Percentiles rank a stretch among this genome's conserved stretches.
Conservation (phyloP, 2,113 vertebrate genomes). For the Tringa solitaria region DNA sequence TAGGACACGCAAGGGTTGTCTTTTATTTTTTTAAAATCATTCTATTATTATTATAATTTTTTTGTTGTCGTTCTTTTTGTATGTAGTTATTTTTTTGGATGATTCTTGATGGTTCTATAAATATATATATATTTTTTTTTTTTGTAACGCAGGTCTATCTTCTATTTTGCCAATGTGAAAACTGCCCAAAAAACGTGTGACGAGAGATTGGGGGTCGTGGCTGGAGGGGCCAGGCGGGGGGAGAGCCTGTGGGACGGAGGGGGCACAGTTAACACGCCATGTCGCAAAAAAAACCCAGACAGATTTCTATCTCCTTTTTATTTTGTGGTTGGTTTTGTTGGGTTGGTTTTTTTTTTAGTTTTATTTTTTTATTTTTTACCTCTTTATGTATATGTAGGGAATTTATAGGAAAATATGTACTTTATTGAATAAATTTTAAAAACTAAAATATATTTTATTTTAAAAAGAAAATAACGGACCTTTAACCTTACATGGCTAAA, state of each 20-base stretch:
- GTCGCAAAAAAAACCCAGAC: not conserved
- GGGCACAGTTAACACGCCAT: not conserved
- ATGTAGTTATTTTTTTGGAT: not conserved
- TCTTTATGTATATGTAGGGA: slow-evolving; percentile 91
- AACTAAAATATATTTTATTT: slow-evolving; percentile 97
- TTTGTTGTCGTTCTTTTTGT: not conserved
- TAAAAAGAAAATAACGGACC: slow-evolving; percentile 89
- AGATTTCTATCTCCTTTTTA: slow-evolving; percentile 31
- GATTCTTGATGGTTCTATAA: not conserved
- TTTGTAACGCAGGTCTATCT: not conserved
- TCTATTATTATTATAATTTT: slow-evolving; percentile 41
- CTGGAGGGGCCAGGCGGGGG: not conserved
- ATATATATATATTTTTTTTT: not conserved
- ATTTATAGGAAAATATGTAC: slow-evolving; percentile 97
- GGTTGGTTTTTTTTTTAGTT: not conserved
- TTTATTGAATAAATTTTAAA: slow-evolving; percentile 84
- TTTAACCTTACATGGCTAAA: slow-evolving; percentile 90
- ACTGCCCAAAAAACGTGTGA: not conserved
- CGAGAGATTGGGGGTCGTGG: not conserved
- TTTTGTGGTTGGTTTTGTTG: slow-evolving; percentile 23
- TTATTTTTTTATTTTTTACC: slow-evolving; percentile 82
- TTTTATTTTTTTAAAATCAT: slow-evolving; percentile 51
- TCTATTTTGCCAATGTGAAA: slow-evolving; percentile 50
- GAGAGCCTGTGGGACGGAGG: not conserved
- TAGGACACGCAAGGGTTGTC: slow-evolving; percentile 46